Percentiles rank a stretch among this genome's conserved stretches.
Evolutionary conservation across 2,113 vertebrate genomes (phyloP).

Genomic region (Choloepus hoffmanni): DNA sequence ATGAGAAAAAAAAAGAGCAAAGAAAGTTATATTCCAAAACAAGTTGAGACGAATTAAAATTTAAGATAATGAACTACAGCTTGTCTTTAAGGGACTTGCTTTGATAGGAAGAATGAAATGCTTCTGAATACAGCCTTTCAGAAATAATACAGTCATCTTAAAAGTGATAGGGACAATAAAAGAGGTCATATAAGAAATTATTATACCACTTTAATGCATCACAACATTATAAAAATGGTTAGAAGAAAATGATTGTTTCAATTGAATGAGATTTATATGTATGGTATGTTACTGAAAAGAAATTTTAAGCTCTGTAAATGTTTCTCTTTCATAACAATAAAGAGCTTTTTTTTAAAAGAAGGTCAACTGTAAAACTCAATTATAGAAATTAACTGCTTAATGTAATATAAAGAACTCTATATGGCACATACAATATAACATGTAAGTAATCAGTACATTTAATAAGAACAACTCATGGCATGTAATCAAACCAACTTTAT

Average conservation of each 20-base stretch:
- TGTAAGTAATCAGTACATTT: neutral
- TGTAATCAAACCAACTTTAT: neutral
- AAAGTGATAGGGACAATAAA: neutral
- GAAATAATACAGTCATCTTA: neutral
- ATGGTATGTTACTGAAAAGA: neutral
- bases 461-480: neutral
- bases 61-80: neutral
- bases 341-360: neutral
- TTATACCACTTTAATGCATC: neutral
- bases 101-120: neutral
- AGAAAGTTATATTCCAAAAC: neutral
- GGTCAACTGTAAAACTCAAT: neutral
- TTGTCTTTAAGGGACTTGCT: neutral
- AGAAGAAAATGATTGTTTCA: neutral
- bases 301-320: neutral
- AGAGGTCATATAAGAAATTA: neutral
- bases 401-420: neutral
- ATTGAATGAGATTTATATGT: neutral
- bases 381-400: neutral
- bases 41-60: conserved; percentile 1
- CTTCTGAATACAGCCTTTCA: neutral
- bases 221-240: neutral
- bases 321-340: conserved; percentile 10
- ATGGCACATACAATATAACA: neutral
- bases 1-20: neutral